Percentiles rank a stretch among this genome's conserved stretches.
Conservation (phyloP, 1,140 invertebrate genomes). For the Polyergus mexicanus region DNA sequence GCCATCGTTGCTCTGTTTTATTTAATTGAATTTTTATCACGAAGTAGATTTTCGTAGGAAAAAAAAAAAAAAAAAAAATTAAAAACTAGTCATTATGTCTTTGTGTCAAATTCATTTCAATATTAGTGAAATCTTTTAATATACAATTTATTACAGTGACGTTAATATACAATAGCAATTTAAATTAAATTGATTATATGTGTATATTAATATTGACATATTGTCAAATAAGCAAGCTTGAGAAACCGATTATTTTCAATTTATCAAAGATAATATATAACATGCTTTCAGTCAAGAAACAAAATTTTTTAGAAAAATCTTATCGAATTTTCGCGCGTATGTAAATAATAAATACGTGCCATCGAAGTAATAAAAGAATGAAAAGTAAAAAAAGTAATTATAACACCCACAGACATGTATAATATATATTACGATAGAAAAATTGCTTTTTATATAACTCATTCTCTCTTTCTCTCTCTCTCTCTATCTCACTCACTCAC, state of each 20-base stretch:
- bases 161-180: not conserved
- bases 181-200: not conserved
- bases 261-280: slow-evolving; percentile 18
- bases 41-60: not conserved
- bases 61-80: slow-evolving; percentile 21
- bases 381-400: not conserved
- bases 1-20: slow-evolving; percentile 37
- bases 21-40: slow-evolving; percentile 58
- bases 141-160: not conserved
- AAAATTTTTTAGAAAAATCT: slow-evolving; percentile 17
- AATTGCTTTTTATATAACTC: not conserved
- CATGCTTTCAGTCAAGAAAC: not conserved
- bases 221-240: not conserved
- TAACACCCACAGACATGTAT: not conserved
- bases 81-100: not conserved
- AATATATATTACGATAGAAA: not conserved
- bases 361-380: slow-evolving; percentile 5
- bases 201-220: slow-evolving; percentile 9
- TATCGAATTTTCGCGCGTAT: slow-evolving; percentile 9
- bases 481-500: no score
- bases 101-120: not conserved
- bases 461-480: no score
- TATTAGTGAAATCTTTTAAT: slow-evolving; percentile 5
- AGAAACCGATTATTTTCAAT: not conserved
- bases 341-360: not conserved